phyloP scores from a whole-genome alignment of 2,888 invertebrate genomes.

The Eupeodes latifasciatus region DNA sequence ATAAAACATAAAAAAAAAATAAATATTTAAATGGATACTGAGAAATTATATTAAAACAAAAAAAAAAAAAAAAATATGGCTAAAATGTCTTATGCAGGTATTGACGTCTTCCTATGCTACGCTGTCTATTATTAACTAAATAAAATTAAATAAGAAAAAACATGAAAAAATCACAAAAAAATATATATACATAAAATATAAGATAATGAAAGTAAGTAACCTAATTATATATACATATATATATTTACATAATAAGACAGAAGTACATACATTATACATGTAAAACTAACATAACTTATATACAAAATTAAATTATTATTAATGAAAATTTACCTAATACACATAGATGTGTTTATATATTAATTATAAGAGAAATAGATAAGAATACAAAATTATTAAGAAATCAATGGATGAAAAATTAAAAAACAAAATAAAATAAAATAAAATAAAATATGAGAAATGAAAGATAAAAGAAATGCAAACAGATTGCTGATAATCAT shows the following conservation, averaged over 20 bases:
- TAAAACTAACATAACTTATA: slow-evolving; percentile 73
- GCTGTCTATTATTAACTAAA: slow-evolving; percentile 85
- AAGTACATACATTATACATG: slow-evolving; percentile 75
- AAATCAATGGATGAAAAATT: slow-evolving; percentile 29
- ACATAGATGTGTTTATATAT: slow-evolving; percentile 61
- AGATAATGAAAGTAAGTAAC: slow-evolving; percentile 70
- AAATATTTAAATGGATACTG: slow-evolving; percentile 63
- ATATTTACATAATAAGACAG: slow-evolving; percentile 74
- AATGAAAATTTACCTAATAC: slow-evolving; percentile 68
- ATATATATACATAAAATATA: slow-evolving; percentile 68
- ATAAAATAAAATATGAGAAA: slow-evolving; percentile 29
- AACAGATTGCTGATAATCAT: slow-evolving; percentile 67
- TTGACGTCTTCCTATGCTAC: slow-evolving; percentile 85
- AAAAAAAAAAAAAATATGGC: slow-evolving; percentile 81
- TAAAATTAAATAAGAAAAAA: slow-evolving; percentile 76
- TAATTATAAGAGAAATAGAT: slow-evolving; percentile 38
- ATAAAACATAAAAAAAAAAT: slow-evolving; percentile 56
- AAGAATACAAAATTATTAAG: slow-evolving; percentile 28
- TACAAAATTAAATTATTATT: slow-evolving; percentile 70
- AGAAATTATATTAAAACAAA: slow-evolving; percentile 68
- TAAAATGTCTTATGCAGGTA: slow-evolving; percentile 85
- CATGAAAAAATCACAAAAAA: slow-evolving; percentile 78
- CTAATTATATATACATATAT: slow-evolving; percentile 73
- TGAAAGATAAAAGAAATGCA: slow-evolving; percentile 38
- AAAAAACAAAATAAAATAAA: slow-evolving; percentile 2